phyloP scores from a whole-genome alignment of 2,113 vertebrate genomes.

The Fregetta grallaria region DNA sequence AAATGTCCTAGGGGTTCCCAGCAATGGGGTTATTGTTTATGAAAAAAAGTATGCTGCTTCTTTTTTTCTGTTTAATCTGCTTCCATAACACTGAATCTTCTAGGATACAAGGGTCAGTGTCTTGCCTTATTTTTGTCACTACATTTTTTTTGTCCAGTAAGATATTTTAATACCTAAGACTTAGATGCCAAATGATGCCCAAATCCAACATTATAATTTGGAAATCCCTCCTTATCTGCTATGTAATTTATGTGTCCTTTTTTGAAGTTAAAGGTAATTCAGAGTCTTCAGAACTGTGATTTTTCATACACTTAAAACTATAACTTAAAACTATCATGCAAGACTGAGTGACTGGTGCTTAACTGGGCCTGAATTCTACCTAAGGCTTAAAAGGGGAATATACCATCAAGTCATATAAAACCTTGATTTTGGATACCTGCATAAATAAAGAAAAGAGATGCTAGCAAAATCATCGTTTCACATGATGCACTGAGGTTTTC shows the following conservation, averaged over 20 bases:
- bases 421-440: background rate
- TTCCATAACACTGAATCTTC: background rate
- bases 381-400: background rate
- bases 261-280: background rate
- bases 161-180: background rate
- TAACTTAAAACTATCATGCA: background rate
- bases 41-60: background rate
- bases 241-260: background rate
- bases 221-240: background rate
- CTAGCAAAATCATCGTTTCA: background rate
- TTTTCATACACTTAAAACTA: background rate
- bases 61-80: background rate
- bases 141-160: background rate
- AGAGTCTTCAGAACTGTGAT: background rate
- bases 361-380: background rate
- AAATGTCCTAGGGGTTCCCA: background rate
- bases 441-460: background rate
- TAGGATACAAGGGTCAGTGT: too few relatives aligned
- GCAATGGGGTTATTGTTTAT: background rate
- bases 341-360: background rate
- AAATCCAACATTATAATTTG: background rate
- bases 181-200: background rate
- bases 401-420: background rate
- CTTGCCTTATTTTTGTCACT: background rate
- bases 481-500: background rate